Percentiles rank a stretch among this genome's conserved stretches.
These are phyloP conservation scores for Pentalonia nigronervosa DNA, from an alignment of 1,140 invertebrate species.

Conservation along the genomic window DNA sequence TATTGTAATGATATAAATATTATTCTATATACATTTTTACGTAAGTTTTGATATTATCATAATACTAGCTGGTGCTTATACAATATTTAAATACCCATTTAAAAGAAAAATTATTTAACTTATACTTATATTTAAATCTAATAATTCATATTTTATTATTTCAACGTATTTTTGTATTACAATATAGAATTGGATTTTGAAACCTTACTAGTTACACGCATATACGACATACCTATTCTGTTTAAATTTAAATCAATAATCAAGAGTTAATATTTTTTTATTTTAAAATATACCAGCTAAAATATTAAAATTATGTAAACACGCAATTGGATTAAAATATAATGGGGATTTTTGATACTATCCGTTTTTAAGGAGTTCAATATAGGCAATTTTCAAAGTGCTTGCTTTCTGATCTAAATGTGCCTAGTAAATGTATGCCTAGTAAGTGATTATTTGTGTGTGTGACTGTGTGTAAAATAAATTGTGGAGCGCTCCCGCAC, in stretches of 20 bases:
- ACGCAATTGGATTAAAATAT: not conserved
- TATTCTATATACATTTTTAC: too few species aligned
- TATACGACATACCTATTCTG: not conserved
- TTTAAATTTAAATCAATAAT: slow-evolving; percentile 6
- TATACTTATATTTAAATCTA: not conserved
- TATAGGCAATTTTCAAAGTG: not conserved
- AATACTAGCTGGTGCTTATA: not conserved
- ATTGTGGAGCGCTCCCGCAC: not conserved
- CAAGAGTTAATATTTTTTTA: not conserved
- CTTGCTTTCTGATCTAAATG: not conserved
- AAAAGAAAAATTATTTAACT: not conserved
- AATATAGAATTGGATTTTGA: not conserved
- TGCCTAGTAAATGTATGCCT: not conserved
- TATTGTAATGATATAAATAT: not conserved
- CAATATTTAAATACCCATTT: not conserved
- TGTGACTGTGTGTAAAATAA: not conserved
- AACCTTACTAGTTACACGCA: not conserved
- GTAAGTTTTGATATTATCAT: not conserved
- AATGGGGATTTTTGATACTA: not conserved
- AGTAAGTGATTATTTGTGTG: not conserved
- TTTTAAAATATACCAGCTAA: not conserved
- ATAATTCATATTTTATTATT: not conserved
- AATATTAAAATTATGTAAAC: not conserved
- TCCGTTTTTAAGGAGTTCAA: not conserved
- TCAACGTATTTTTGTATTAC: not conserved